phyloP scores from a whole-genome alignment of 2,797 vertebrate genomes.

The Danio jaintianensis region DNA sequence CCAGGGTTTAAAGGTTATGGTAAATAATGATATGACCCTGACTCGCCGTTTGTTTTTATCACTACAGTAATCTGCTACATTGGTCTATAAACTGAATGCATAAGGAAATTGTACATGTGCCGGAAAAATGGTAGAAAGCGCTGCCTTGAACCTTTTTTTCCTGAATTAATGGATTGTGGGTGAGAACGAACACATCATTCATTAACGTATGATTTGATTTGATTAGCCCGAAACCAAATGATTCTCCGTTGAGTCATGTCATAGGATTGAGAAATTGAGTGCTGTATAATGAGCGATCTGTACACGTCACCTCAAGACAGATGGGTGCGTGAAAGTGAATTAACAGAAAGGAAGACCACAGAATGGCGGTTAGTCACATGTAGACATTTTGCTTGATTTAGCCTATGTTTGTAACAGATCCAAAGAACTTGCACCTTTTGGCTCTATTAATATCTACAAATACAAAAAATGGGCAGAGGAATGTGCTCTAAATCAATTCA shows the following conservation, averaged over 20 bases:
- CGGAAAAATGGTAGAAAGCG: not conserved
- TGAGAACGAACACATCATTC: conserved; percentile 20
- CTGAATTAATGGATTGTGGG: not conserved
- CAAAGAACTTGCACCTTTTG: not conserved
- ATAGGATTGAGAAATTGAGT: conserved; percentile 20
- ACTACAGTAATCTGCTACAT: conserved; percentile 17
- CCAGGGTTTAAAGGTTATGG: not conserved
- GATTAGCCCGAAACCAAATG: conserved; percentile 25
- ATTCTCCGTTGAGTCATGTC: conserved; percentile 31
- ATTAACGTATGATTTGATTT: conserved; percentile 40
- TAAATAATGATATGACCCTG: not conserved
- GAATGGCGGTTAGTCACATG: conserved; percentile 14
- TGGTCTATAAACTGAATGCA: conserved; percentile 6
- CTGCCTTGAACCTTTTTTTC: conserved; percentile 15
- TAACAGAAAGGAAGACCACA: conserved; percentile 9
- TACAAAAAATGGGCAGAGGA: not conserved
- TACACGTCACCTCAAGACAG: conserved; percentile 24
- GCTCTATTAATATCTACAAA: conserved; percentile 5
- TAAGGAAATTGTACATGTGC: not conserved
- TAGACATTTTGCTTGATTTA: conserved; percentile 7
- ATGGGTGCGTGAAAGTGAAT: not conserved
- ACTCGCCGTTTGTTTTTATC: not conserved
- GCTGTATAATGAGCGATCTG: not conserved
- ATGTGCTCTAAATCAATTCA: not conserved
- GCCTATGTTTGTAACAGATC: not conserved